Percentiles rank a stretch among this genome's conserved stretches.
These are phyloP conservation scores for Steinernema hermaphroditum DNA, from an alignment of 2,888 invertebrate species.

Conservation along the genomic window DNA sequence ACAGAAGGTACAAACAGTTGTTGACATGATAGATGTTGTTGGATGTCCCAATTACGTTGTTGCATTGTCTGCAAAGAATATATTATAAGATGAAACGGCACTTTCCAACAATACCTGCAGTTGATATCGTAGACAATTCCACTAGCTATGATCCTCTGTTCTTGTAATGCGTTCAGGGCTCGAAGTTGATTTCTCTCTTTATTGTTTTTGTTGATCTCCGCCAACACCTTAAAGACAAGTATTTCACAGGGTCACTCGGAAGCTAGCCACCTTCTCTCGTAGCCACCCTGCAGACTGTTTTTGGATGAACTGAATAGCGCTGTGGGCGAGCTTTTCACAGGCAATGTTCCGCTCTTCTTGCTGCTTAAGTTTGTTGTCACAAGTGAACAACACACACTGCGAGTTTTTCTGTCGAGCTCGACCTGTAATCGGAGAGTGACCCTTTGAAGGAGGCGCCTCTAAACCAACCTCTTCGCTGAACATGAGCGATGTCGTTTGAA, in stretches of 20 bases:
- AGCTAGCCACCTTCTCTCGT: neutral
- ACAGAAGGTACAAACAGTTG: neutral
- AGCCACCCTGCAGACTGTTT: neutral
- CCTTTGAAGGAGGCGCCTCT: too few species aligned
- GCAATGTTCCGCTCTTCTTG: conserved; percentile 1
- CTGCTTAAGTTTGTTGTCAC: neutral
- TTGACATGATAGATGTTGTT: neutral
- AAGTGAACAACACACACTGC: neutral
- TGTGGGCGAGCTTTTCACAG: neutral
- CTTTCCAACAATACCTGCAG: neutral
- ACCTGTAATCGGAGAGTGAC: too few species aligned
- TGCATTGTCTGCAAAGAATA: neutral
- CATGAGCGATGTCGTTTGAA: conserved; percentile 54
- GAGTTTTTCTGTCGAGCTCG: neutral
- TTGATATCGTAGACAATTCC: neutral
- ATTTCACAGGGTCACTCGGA: too few species aligned
- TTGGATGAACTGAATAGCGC: neutral
- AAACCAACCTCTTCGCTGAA: conserved; percentile 49
- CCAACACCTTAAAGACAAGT: too few species aligned
- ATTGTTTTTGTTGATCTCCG: neutral
- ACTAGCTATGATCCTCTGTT: too few species aligned
- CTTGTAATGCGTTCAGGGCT: too few species aligned
- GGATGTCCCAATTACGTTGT: neutral
- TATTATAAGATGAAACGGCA: neutral
- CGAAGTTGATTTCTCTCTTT: too few species aligned